A percentile compares a stretch with the other conserved stretches of the same genome.
Evolutionary conservation across 1,140 invertebrate genomes (phyloP).

Genomic region (Formica selysi): DNA sequence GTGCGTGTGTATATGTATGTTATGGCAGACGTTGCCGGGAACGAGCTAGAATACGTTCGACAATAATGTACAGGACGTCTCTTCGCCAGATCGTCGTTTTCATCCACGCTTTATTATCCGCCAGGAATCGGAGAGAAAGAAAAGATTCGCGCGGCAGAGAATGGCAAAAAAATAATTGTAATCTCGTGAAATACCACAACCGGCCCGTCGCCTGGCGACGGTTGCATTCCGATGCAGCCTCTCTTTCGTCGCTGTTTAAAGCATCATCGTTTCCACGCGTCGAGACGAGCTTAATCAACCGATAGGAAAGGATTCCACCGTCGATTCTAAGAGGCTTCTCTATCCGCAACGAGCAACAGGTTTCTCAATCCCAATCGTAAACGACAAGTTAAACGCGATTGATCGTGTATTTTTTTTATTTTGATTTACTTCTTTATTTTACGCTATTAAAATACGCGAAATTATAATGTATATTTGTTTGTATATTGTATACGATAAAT

Average conservation of each 20-base stretch:
- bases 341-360: background rate
- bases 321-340: background rate
- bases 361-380: conserved; percentile 27
- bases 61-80: background rate
- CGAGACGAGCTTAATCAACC: background rate
- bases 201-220: conserved; percentile 54
- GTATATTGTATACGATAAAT: no score
- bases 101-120: conserved; percentile 31
- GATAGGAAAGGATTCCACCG: background rate
- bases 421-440: background rate
- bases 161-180: conserved; percentile 46
- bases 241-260: conserved; percentile 60
- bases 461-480: background rate
- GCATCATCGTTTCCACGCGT: conserved; percentile 54
- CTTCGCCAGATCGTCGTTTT: background rate
- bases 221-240: conserved; percentile 78
- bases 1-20: background rate
- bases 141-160: conserved; percentile 1
- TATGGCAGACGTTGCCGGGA: background rate
- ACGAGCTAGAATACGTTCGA: background rate
- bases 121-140: conserved; percentile 8
- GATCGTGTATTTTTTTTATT: no score
- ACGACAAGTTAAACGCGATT: background rate
- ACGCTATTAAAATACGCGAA: background rate
- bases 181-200: conserved; percentile 76